Base-by-base conservation (phyloP, 1,140 invertebrate genomes). In the Apis dorsata region DNA sequence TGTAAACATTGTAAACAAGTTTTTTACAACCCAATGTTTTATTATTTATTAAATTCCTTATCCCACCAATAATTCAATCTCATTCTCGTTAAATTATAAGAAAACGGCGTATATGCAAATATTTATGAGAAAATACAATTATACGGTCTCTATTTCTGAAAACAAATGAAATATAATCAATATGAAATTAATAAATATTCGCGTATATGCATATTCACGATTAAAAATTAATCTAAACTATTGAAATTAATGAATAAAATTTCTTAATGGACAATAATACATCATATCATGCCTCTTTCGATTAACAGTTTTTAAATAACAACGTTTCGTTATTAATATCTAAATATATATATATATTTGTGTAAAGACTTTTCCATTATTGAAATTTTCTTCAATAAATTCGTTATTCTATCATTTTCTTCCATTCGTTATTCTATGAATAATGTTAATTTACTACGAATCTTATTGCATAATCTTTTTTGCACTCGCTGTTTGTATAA, bases 231-330 rank as follows among this genome's bases (percentile, higher is more conserved):
- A 73, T 73, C 55, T 34, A 11, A 60, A 49, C 7, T 24, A 44
- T 44, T 44, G 34, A 7, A 44, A 44, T n/a, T 62, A 12, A 34
- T 15, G 59, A 28, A 19, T 51, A 51, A 28, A 12, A 70, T 17
- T 79, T 7, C n/a, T 51, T 53, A 70, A 70, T 34, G 17, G 51
- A 79, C 17, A 11, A 19, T 34, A 55, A 79, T 70, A 60, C 44
- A 19, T 1, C 1, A 2, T 70, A 53, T 51, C 44, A 5, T 53
- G n/a, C 5, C 8, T 60, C 24, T 51, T 62, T 21, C 10, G 51
- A 21, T 28, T 63, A 13, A 65, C n/a, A 8, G 24, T 12, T 51
- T 34, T 21, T 77, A n/a, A 53, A 66, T 44, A 65, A 65, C 24
- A 17, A n/a, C 55, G 65, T 63, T 17, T 28, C 0, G 21, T 11